Evolutionary conservation across 2,888 invertebrate genomes (phyloP), one percentile per base, ranked within the genome.

Genomic region (Lasioglossum marginatum): DNA sequence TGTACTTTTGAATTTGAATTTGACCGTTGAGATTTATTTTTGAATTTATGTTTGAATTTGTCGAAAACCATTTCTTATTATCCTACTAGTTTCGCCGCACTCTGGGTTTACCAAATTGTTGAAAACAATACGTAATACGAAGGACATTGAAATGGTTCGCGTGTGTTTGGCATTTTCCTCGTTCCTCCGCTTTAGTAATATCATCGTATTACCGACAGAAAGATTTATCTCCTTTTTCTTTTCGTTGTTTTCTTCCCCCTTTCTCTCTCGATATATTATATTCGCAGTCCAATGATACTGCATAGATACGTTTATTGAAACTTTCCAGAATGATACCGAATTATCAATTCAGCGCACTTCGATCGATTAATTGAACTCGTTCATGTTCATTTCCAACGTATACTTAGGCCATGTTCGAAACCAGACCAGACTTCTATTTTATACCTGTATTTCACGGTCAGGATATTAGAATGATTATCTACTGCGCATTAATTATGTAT

Each of bases 371-470:
- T 80, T 79, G 19, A 85, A 70, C 52, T 66, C 63, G 43, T 79
- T 79, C 77, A 57, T 76, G 82, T 82, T 87, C 60, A 45, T 87
- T 87, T 85, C 63, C 40, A 86, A 79, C 75, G 78, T 77, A 75
- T 79, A 72, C 34, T 70, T 82, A 80, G 75, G 66, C 73, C 77
- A 85, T 76, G 34, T 77, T 85, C 68, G 76, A 77, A 81, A 83
- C 68, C 82, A 83, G 82, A 87, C 83, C 88, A 86, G 88, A 90
- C 82, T 90, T 89, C 88, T 91, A 90, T 91, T 90, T 91, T 91
- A 88, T 91, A 91, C 89, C 86, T 87, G 86, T 88, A 89, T 85
- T 89, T 90, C 89, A 89, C 86, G 70, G 85, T 89, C 88, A 86
- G 87, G 48, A 89, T 85, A 79, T 87, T 86, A 89, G 85, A 89